These are phyloP conservation scores for Montipora sp. DNA, from an alignment of 64 coral and sea anemone genomes.

Conservation along the genomic window DNA sequence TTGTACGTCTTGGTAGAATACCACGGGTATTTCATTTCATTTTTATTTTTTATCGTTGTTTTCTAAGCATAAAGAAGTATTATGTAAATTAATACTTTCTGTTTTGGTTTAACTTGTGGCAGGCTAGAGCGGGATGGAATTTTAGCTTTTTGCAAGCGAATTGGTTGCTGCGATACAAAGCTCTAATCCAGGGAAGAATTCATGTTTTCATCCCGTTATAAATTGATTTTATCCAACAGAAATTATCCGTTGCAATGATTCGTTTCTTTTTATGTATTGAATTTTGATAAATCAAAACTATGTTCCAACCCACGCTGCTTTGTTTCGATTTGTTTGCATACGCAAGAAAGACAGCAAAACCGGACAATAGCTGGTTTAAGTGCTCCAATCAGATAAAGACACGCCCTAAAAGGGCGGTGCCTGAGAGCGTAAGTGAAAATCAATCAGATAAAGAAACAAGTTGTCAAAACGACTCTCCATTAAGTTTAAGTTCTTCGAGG, in stretches of 20 bases:
- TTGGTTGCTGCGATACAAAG: conserved; percentile 22
- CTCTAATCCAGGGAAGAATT: neutral
- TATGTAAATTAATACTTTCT: neutral
- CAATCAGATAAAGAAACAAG: neutral
- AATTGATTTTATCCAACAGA: neutral
- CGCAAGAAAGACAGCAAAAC: neutral
- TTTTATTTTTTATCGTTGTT: neutral
- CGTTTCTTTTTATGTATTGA: too few relatives aligned
- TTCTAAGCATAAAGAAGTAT: neutral
- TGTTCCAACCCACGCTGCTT: neutral
- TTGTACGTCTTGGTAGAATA: too few relatives aligned
- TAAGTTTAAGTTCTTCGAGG: neutral
- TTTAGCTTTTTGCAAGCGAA: neutral
- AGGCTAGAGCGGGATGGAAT: neutral
- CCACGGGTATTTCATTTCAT: too few relatives aligned
- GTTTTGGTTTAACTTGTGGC: neutral
- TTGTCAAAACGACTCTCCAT: too few relatives aligned
- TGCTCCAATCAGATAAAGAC: conserved; percentile 25
- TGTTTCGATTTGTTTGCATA: conserved; percentile 12
- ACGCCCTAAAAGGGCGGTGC: conserved; percentile 48
- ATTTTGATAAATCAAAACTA: too few relatives aligned
- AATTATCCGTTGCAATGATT: neutral
- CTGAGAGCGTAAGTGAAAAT: neutral
- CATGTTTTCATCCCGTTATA: neutral
- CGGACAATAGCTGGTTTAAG: neutral